Percentiles rank a stretch among this genome's conserved stretches.
phyloP scores from a whole-genome alignment of 2,113 vertebrate genomes.

The Himantopus leucocephalus region DNA sequence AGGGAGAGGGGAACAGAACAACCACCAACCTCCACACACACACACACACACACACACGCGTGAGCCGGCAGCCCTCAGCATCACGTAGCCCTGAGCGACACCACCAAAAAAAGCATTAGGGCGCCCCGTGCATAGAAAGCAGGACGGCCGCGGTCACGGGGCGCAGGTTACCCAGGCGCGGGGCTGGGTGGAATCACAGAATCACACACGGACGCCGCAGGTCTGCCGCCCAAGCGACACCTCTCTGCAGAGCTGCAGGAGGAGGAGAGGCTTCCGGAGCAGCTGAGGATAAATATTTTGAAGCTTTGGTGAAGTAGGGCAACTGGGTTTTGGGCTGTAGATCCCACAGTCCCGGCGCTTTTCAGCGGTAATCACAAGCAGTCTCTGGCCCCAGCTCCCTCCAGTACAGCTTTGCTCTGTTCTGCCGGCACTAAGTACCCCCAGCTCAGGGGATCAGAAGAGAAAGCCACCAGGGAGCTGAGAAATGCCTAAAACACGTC shows the following conservation, averaged over 20 bases:
- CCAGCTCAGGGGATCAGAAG: not conserved
- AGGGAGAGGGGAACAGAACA: not conserved
- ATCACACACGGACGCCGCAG: not conserved
- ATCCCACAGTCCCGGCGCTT: rapidly evolving
- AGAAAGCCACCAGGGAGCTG: slow-evolving; percentile 1
- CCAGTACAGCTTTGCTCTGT: not conserved
- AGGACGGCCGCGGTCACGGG: not conserved
- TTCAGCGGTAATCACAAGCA: not conserved
- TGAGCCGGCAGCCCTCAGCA: not conserved
- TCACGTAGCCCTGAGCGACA: rapidly evolving
- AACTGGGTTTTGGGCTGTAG: not conserved
- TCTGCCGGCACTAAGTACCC: not conserved
- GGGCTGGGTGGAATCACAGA: not conserved
- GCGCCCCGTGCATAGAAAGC: not conserved
- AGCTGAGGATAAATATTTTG: not conserved
- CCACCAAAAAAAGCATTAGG: not conserved
- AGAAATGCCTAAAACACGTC: not conserved
- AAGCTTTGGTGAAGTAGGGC: not conserved
- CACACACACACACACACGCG: rapidly evolving
- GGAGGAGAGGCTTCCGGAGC: not conserved
- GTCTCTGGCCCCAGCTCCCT: not conserved
- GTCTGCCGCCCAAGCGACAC: too few relatives aligned
- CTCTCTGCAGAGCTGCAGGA: not conserved
- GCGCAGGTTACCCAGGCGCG: rapidly evolving
- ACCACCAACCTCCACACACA: not conserved